phyloP scores from a whole-genome alignment of 2,797 vertebrate genomes.

The Neomorphus geoffroyi region DNA sequence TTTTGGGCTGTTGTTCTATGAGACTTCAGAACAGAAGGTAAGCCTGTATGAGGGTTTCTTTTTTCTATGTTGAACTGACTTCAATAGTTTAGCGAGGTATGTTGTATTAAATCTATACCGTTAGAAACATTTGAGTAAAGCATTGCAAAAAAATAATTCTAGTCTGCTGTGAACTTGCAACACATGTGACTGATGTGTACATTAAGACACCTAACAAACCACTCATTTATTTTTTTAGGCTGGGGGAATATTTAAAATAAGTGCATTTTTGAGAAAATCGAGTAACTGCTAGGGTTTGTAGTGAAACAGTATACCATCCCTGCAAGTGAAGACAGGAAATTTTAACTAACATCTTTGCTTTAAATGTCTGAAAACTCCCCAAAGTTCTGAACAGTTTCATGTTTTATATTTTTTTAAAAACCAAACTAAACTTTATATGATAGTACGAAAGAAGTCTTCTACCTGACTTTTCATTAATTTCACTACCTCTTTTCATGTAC shows the following conservation, averaged over 20 bases:
- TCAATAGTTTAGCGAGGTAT: not conserved
- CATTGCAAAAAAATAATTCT: not conserved
- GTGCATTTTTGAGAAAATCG: not conserved
- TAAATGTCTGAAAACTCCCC: not conserved
- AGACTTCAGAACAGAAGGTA: slow-evolving; percentile 88
- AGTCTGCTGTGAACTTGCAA: not conserved
- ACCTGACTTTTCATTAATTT: not conserved
- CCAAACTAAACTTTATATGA: not conserved
- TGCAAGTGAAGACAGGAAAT: not conserved
- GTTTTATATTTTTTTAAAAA: not conserved
- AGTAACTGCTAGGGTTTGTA: not conserved
- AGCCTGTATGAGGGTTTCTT: not conserved
- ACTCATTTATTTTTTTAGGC: not conserved
- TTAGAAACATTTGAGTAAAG: not conserved
- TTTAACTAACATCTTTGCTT: not conserved
- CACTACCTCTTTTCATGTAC: not conserved
- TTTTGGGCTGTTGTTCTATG: slow-evolving; percentile 88
- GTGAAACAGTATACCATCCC: not conserved
- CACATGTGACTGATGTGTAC: too few species aligned
- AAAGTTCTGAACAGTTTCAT: not conserved
- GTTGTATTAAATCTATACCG: not conserved
- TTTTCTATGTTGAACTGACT: not conserved
- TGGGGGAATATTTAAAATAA: not conserved
- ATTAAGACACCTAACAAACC: not conserved
- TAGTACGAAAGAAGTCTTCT: not conserved